A percentile compares a stretch with the other conserved stretches of the same genome.
phyloP scores from a whole-genome alignment of 2,113 vertebrate genomes.

The Smithornis capensis region DNA sequence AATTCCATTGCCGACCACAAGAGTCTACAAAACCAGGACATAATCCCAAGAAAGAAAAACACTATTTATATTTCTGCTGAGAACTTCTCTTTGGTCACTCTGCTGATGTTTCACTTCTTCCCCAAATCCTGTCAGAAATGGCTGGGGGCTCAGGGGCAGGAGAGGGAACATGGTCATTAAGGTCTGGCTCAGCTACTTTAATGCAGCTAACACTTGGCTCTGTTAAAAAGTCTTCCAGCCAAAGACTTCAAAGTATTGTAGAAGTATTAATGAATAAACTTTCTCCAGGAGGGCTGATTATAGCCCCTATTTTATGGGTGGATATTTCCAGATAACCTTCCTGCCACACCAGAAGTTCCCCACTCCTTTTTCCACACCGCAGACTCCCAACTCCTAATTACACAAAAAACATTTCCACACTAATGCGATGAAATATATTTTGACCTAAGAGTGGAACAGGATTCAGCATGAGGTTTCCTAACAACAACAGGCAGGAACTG shows the following conservation, averaged over 20 bases:
- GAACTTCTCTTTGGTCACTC: conserved; percentile 37
- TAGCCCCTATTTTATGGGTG: conserved; percentile 16
- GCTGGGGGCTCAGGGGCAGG: background rate
- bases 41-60: background rate
- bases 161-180: background rate
- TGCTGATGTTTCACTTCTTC: conserved; percentile 56
- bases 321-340: conserved; percentile 26
- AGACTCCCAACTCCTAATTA: background rate
- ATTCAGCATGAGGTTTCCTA: conserved; percentile 6
- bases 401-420: background rate
- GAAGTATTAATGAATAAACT: conserved; percentile 34
- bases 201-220: background rate
- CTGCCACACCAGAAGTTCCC: background rate
- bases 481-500: background rate
- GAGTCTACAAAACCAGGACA: background rate
- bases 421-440: background rate
- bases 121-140: conserved; percentile 27
- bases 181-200: conserved; percentile 39
- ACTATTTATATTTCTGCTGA: conserved; percentile 56
- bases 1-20: background rate
- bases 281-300: conserved; percentile 7
- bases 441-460: background rate
- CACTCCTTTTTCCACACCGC: background rate
- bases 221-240: background rate
- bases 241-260: conserved; percentile 33